Base-by-base conservation (phyloP, 1,140 invertebrate genomes). In the Pogonognathellus flavescens region DNA sequence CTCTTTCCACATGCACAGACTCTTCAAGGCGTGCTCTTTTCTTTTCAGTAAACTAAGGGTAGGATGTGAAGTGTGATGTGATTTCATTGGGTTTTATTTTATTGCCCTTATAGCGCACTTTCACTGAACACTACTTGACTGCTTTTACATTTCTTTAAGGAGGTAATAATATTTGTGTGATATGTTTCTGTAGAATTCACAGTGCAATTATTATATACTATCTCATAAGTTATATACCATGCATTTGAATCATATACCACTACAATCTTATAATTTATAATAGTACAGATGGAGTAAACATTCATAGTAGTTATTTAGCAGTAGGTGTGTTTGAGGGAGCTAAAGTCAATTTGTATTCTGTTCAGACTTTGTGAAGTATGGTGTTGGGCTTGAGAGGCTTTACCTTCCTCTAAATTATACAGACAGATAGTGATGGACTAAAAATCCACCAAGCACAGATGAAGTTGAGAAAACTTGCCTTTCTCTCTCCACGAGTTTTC, bases 361-460 rank as follows among this genome's bases (percentile, higher is more conserved):
- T 76, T 25, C 70, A 76, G 70, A 31, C 70, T 41, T 76, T 76
- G 70, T 76, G 70, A 76, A 76, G 70, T 76, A 76, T 76, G 70
- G 70, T 76, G 70, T 76, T 76, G 70, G 62, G 70, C 70, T 76
- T 76, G 25, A 76, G 14, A 50, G 70, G 70, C 70, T 76, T 76
- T 76, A 50, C 16, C 70, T 76, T 76, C 70, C 70, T 76, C 31
- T 76, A 76, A 76, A 76, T 76, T 76, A 76, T 50, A 50, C 70
- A 76, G 70, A 76, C 70, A 76, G 70, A 76, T 76, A 76, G 70
- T 76, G 70, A 76, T 76, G 70, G 70, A 76, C 70, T 76, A 76
- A 76, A 76, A 76, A 76, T 76, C 70, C 70, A 76, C 70, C 70
- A 76, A 76, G 70, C 70, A 76, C 70, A 76, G 70, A 76, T 76